phyloP scores from a whole-genome alignment of 2,888 invertebrate species.

The Sinelater perroti region DNA sequence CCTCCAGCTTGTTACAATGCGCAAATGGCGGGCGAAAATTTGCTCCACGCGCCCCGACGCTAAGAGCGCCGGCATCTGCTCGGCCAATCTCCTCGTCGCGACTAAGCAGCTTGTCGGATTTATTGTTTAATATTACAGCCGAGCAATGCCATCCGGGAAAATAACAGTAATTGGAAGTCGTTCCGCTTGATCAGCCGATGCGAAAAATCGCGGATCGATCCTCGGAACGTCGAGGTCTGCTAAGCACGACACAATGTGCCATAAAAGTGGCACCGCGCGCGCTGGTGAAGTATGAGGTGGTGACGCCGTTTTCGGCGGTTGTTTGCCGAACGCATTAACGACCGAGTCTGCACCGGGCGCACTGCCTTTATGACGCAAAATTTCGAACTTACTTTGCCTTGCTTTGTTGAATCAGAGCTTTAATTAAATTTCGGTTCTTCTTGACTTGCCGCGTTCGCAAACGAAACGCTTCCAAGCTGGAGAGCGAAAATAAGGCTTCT shows the following conservation, averaged over 20 bases:
- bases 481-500: too few species aligned
- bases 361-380: too few species aligned
- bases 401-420: neutral
- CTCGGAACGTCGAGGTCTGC: slow-evolving; percentile 10
- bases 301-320: neutral
- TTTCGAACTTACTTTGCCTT: neutral
- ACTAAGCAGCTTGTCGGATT: slow-evolving; percentile 11
- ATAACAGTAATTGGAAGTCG: slow-evolving; percentile 14
- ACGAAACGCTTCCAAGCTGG: too few species aligned
- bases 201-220: slow-evolving; percentile 9
- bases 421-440: neutral
- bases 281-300: neutral
- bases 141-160: neutral
- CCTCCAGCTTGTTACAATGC: slow-evolving; percentile 8
- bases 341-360: too few species aligned
- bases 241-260: slow-evolving; percentile 15
- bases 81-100: slow-evolving; percentile 10
- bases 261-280: slow-evolving; percentile 2
- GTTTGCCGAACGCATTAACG: too few species aligned
- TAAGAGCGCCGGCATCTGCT: slow-evolving; percentile 1
- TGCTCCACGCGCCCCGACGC: slow-evolving; percentile 1
- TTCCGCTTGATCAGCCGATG: slow-evolving; percentile 9
- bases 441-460: too few species aligned
- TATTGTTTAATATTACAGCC: slow-evolving; percentile 14
- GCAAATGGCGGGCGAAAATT: slow-evolving; percentile 11